These are phyloP conservation scores for Hirundo rustica DNA, from an alignment of 2,797 vertebrate species.

Conservation along the genomic window DNA sequence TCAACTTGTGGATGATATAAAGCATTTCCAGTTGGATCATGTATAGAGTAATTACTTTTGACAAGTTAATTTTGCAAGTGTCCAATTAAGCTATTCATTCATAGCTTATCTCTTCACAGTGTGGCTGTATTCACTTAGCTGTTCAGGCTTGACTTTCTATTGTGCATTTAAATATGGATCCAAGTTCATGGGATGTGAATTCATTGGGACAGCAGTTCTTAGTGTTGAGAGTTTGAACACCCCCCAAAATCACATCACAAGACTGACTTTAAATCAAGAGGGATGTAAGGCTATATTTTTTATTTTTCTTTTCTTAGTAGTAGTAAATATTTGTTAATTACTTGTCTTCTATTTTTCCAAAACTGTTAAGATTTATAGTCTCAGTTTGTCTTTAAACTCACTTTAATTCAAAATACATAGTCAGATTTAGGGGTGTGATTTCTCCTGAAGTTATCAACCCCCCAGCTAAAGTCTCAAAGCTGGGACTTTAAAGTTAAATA, in stretches of 20 bases:
- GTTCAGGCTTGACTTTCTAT: slow-evolving; percentile 36
- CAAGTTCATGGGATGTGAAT: background rate
- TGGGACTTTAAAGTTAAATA: background rate
- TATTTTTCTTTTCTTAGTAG: background rate
- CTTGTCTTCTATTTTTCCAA: background rate
- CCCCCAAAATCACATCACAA: background rate
- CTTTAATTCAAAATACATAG: background rate
- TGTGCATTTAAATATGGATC: background rate
- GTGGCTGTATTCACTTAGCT: slow-evolving; percentile 45
- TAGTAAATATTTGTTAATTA: background rate
- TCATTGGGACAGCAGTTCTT: background rate
- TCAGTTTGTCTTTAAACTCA: background rate
- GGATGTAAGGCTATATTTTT: background rate
- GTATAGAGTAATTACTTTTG: slow-evolving; percentile 34
- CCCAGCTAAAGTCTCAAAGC: background rate
- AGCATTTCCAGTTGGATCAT: slow-evolving; percentile 26
- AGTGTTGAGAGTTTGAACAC: background rate
- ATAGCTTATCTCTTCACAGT: slow-evolving; percentile 63
- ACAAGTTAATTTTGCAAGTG: slow-evolving; percentile 60
- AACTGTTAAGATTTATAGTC: background rate
- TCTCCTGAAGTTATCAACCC: background rate
- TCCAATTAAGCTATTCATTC: slow-evolving; percentile 42
- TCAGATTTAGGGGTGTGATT: background rate
- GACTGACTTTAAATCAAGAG: background rate
- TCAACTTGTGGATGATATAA: background rate